These are phyloP conservation scores for Timandra comae DNA, from an alignment of 2,888 invertebrate genomes.

Conservation along the genomic window DNA sequence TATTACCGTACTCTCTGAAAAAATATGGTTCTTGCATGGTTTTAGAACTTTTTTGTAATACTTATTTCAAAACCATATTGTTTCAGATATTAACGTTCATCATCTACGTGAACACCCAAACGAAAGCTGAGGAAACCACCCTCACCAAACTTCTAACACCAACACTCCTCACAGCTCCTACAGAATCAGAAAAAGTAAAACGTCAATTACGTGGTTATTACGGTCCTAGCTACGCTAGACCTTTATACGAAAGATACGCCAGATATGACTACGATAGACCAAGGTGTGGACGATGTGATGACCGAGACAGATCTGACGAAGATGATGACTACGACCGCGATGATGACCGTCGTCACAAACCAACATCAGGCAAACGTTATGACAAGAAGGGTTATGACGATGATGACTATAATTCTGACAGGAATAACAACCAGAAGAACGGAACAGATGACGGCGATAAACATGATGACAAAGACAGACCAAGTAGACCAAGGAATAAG, in stretches of 20 bases:
- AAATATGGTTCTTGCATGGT: too few relatives aligned
- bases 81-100: conserved; percentile 41
- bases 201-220: conserved; percentile 61
- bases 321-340: conserved; percentile 45
- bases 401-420: conserved; percentile 42
- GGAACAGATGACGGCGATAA: conserved; percentile 54
- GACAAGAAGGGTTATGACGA: conserved; percentile 46
- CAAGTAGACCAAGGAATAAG: conserved; percentile 28
- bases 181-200: conserved; percentile 31
- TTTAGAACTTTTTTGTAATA: too few relatives aligned
- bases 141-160: conserved; percentile 45
- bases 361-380: conserved; percentile 50
- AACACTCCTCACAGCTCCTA: conserved; percentile 33
- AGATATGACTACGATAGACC: conserved; percentile 37
- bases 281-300: conserved; percentile 52
- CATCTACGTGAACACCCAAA: conserved; percentile 12
- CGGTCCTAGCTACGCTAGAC: conserved; percentile 51
- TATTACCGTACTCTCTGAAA: too few relatives aligned
- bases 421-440: conserved; percentile 28
- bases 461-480: conserved; percentile 46
- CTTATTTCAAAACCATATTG: background rate
- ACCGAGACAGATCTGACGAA: conserved; percentile 33
- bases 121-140: conserved; percentile 43
- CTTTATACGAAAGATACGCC: conserved; percentile 43
- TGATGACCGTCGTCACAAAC: conserved; percentile 45